phyloP scores from a whole-genome alignment of 2,888 invertebrate genomes.

The Andrena haemorrhoa region DNA sequence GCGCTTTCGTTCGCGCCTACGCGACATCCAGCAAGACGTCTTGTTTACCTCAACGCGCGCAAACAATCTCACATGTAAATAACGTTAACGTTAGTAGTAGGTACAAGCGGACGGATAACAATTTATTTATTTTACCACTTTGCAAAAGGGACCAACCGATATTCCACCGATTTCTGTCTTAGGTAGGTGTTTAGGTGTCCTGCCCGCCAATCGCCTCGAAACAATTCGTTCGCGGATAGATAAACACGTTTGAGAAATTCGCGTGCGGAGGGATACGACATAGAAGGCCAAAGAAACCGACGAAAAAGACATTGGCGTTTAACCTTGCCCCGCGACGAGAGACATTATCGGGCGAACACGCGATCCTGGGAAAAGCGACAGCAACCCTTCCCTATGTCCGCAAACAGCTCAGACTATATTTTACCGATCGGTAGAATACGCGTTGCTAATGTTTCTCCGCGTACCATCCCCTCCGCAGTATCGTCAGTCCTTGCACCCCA shows the following conservation, averaged over 20 bases:
- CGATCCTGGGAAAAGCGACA: conserved; percentile 36
- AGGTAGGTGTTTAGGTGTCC: conserved; percentile 82
- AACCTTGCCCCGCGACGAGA: conserved; percentile 29
- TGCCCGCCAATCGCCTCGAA: conserved; percentile 82
- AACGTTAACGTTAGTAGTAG: conserved; percentile 74
- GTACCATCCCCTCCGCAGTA: conserved; percentile 51
- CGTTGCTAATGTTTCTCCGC: conserved; percentile 61
- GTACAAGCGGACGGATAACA: conserved; percentile 75
- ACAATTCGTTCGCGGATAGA: conserved; percentile 64
- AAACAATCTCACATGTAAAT: conserved; percentile 76
- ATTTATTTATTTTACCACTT: conserved; percentile 83
- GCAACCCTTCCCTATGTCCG: conserved; percentile 9
- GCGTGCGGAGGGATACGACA: conserved; percentile 31
- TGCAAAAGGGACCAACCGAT: conserved; percentile 84
- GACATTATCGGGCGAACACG: conserved; percentile 61
- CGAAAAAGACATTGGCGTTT: conserved; percentile 31
- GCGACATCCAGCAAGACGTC: conserved; percentile 62
- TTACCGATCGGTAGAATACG: conserved; percentile 32
- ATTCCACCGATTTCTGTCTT: conserved; percentile 85
- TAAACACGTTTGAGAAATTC: conserved; percentile 45
- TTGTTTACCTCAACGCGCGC: conserved; percentile 72
- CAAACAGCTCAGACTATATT: conserved; percentile 14
- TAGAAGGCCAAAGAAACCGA: conserved; percentile 21
- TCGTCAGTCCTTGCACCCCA: conserved; percentile 20
- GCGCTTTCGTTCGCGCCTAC: conserved; percentile 63